A percentile compares a stretch with the other conserved stretches of the same genome.
phyloP scores from a whole-genome alignment of 2,888 invertebrate species.

The Polia nebulosa region DNA sequence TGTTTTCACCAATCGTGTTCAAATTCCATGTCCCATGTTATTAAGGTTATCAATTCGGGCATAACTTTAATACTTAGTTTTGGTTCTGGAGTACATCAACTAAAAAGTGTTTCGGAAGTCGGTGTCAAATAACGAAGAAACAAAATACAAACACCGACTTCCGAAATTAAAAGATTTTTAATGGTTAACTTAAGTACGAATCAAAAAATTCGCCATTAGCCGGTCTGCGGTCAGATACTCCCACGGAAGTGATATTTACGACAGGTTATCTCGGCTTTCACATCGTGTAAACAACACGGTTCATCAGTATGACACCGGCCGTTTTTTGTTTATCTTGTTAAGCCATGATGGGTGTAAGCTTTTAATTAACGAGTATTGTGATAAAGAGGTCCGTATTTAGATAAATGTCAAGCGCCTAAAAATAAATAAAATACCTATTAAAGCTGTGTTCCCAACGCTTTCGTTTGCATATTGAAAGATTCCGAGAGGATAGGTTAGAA shows the following conservation, averaged over 20 bases:
- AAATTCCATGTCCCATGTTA: too few species aligned
- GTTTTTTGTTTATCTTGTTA: conserved; percentile 44
- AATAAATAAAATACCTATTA: neutral
- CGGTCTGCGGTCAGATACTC: conserved; percentile 3
- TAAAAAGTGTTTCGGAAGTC: too few species aligned
- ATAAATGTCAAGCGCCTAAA: conserved; percentile 12
- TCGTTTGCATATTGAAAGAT: conserved; percentile 29
- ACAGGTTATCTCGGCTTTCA: conserved; percentile 34
- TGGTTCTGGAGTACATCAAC: too few species aligned
- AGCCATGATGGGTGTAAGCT: conserved; percentile 23
- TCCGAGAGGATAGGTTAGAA: neutral
- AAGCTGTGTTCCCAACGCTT: neutral
- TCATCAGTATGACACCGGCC: conserved; percentile 42
- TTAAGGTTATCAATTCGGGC: too few species aligned
- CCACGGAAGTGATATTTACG: conserved; percentile 23
- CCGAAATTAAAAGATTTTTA: too few species aligned
- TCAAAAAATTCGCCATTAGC: too few species aligned
- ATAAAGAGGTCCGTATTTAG: conserved; percentile 21
- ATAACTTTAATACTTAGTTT: too few species aligned
- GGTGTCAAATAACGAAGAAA: too few species aligned
- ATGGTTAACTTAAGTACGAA: too few species aligned
- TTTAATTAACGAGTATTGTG: conserved; percentile 48
- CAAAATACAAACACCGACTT: too few species aligned
- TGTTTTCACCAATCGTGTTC: too few species aligned
- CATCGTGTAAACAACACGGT: conserved; percentile 39